These are phyloP conservation scores for Eulacestoma nigropectus DNA, from an alignment of 2,113 vertebrate genomes.

Conservation along the genomic window DNA sequence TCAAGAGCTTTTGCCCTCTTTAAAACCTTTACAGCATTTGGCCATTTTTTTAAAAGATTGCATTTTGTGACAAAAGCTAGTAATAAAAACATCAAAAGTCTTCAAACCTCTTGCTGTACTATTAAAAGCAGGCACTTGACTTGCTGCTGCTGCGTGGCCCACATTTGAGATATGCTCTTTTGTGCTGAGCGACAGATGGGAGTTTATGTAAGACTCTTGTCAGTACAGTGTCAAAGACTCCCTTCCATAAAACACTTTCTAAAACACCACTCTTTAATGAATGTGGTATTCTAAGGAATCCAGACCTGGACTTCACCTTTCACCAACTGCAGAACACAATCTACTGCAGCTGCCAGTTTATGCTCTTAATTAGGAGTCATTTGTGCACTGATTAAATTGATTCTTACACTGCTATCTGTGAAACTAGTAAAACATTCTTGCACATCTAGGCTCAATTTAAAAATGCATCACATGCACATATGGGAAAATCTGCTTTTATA, in stretches of 20 bases:
- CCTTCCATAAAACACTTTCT: neutral
- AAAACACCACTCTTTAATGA: neutral
- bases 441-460: neutral
- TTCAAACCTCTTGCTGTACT: neutral
- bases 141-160: neutral
- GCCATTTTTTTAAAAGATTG: neutral
- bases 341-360: neutral
- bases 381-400: neutral
- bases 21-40: neutral
- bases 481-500: neutral
- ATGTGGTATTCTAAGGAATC: neutral
- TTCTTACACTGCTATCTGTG: neutral
- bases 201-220: slow-evolving; percentile 42
- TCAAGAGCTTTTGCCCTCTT: neutral
- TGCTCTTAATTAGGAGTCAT: neutral
- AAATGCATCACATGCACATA: neutral
- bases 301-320: neutral
- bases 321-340: neutral
- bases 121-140: slow-evolving; percentile 23
- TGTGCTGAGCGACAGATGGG: slow-evolving; percentile 31
- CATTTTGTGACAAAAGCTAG: neutral
- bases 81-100: neutral
- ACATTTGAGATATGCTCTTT: neutral
- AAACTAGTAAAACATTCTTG: neutral
- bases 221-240: neutral